phyloP scores from a whole-genome alignment of 2,113 vertebrate species.

The Fulica atra region DNA sequence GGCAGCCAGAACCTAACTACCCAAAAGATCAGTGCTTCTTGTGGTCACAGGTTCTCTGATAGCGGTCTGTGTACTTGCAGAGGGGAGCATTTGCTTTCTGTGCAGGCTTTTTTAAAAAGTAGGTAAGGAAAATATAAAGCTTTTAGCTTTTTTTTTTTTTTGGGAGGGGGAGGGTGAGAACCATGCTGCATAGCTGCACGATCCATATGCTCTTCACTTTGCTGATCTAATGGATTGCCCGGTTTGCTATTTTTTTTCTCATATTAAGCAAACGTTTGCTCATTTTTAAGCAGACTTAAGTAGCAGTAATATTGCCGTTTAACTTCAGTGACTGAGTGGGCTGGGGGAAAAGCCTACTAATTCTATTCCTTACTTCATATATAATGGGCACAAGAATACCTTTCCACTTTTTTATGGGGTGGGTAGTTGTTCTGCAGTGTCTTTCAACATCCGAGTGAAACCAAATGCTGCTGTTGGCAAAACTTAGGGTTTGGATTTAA shows the following conservation, averaged over 20 bases:
- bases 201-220: not conserved
- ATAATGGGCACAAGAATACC: not conserved
- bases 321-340: not conserved
- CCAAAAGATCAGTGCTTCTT: not conserved
- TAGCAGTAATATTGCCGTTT: not conserved
- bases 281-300: not conserved
- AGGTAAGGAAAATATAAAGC: not conserved
- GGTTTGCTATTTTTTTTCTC: not conserved
- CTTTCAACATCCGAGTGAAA: not conserved
- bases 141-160: not conserved
- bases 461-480: not conserved
- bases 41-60: not conserved
- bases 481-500: not conserved
- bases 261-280: not conserved
- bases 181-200: not conserved
- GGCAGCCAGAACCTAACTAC: not conserved
- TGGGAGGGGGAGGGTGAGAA: too few relatives aligned
- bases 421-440: not conserved
- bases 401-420: not conserved
- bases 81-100: not conserved
- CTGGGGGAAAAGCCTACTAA: not conserved
- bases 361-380: not conserved
- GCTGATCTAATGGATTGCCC: not conserved
- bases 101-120: not conserved
- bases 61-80: not conserved